phyloP scores from a whole-genome alignment of 2,797 vertebrate genomes.

The Artibeus lituratus region DNA sequence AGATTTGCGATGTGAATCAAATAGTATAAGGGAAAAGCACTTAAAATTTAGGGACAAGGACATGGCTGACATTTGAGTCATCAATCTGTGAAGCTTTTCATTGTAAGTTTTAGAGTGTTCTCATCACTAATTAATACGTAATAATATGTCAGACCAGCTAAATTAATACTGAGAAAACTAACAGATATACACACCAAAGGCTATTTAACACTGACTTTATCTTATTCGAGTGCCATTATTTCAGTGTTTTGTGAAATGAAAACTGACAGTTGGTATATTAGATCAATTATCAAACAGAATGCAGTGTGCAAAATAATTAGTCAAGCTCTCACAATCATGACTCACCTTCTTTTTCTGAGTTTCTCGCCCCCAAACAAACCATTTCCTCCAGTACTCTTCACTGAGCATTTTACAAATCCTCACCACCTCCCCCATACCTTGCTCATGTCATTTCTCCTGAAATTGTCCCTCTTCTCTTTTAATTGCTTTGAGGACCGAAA shows the following conservation, averaged over 20 bases:
- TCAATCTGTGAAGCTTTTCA: constrained; percentile 35
- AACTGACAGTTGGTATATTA: constrained; percentile 55
- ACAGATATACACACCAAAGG: constrained; percentile 11
- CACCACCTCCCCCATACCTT: not conserved
- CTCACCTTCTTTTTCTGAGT: not conserved
- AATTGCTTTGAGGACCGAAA: constrained; percentile 31
- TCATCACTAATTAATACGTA: constrained; percentile 64
- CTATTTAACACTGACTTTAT: constrained; percentile 44
- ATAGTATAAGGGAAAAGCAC: not conserved
- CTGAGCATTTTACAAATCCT: not conserved
- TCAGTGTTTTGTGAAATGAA: constrained; percentile 52
- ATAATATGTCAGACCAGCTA: constrained; percentile 44
- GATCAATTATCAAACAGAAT: constrained; percentile 74
- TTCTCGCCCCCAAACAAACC: not conserved
- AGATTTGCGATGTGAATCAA: not conserved
- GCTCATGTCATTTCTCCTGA: not conserved
- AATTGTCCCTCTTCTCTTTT: not conserved
- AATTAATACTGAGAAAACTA: constrained; percentile 52
- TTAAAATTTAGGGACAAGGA: not conserved
- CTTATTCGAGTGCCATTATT: constrained; percentile 49
- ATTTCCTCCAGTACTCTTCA: not conserved
- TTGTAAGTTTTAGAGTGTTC: constrained; percentile 52
- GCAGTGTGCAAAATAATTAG: constrained; percentile 32
- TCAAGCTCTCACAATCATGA: not conserved
- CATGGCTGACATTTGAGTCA: not conserved